These are phyloP conservation scores for Nebria salina DNA, from an alignment of 2,888 invertebrate species.

Conservation along the genomic window DNA sequence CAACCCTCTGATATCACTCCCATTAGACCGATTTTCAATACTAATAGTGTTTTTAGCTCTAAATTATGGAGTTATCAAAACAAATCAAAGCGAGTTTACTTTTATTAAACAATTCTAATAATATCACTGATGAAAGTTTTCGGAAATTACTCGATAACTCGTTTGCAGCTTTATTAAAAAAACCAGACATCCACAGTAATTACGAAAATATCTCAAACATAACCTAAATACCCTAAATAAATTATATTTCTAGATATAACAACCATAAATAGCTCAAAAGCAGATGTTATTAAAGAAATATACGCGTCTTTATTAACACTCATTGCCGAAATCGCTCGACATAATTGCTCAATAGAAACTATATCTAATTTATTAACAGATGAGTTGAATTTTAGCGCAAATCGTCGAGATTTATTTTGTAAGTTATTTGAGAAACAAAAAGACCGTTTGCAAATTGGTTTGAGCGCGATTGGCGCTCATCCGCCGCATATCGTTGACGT, in stretches of 20 bases:
- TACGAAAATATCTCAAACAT: neutral
- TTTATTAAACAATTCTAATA: slow-evolving; percentile 51
- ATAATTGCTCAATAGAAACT: slow-evolving; percentile 53
- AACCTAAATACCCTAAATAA: neutral
- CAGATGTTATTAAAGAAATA: slow-evolving; percentile 58
- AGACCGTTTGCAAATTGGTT: slow-evolving; percentile 53
- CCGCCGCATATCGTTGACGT: slow-evolving; percentile 68
- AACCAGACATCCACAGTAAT: slow-evolving; percentile 54
- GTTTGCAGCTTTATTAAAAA: slow-evolving; percentile 52
- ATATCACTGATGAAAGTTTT: slow-evolving; percentile 52
- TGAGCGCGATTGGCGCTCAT: slow-evolving; percentile 58
- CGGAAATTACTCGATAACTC: slow-evolving; percentile 55
- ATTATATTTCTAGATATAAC: slow-evolving; percentile 53
- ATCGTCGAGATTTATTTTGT: slow-evolving; percentile 52
- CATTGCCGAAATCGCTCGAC: slow-evolving; percentile 56
- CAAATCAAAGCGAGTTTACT: slow-evolving; percentile 51
- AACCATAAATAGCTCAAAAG: slow-evolving; percentile 56
- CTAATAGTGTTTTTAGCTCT: too few species aligned
- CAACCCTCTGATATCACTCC: too few species aligned
- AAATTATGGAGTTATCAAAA: slow-evolving; percentile 50
- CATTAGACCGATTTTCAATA: too few species aligned
- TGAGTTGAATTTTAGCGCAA: slow-evolving; percentile 54
- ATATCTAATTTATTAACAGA: slow-evolving; percentile 52
- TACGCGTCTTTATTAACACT: slow-evolving; percentile 56
- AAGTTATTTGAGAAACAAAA: slow-evolving; percentile 56